Conservation (phyloP, 2,797 vertebrate species). For the Thunnus albacares region DNA sequence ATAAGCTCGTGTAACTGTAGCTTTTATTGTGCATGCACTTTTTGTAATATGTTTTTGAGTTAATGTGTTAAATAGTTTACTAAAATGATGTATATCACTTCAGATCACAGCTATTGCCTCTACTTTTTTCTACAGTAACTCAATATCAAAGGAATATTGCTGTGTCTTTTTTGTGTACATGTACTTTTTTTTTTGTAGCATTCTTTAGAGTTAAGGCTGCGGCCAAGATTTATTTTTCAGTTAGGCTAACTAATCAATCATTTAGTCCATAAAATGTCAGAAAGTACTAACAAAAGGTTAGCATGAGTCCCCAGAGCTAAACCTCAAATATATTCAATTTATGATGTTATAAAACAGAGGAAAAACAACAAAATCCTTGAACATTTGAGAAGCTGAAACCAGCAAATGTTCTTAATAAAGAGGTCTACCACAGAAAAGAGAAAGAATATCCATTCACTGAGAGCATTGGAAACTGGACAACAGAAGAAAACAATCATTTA, state of each 20-base stretch:
- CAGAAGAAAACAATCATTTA: background rate
- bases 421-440: background rate
- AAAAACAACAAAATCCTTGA: background rate
- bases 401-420: background rate
- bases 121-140: too few relatives aligned
- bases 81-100: too few relatives aligned
- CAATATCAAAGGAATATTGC: background rate
- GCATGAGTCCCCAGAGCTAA: background rate
- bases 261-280: background rate
- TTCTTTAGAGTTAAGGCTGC: background rate
- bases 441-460: background rate
- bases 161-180: too few relatives aligned
- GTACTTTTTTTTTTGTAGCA: background rate
- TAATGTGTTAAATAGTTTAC: background rate
- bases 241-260: background rate
- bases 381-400: too few relatives aligned
- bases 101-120: background rate
- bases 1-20: too few relatives aligned
- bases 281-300: background rate
- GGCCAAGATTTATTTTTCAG: too few relatives aligned
- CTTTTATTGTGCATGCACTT: too few relatives aligned
- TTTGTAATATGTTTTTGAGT: background rate
- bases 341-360: background rate
- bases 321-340: background rate
- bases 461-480: background rate